Evolutionary conservation across 2,888 invertebrate genomes (phyloP), one percentile per base, ranked within the genome.

Genomic region (Itoplectis maculator): DNA sequence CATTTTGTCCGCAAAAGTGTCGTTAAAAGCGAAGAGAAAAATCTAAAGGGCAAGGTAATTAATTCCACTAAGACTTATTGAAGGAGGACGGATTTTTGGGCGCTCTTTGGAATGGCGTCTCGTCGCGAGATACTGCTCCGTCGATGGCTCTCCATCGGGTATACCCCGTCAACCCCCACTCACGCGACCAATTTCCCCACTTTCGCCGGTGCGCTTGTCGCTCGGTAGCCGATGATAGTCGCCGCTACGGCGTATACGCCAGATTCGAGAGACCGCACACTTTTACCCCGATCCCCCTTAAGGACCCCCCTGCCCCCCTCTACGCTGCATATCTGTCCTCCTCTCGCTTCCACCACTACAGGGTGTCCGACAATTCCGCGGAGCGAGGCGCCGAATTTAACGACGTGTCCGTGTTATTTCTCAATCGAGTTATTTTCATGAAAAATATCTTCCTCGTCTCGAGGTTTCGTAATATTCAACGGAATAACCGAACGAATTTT

Each of bases 111-210:
- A 87, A 90, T 90, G 86, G 84, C 86, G 87, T 86, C 89, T 87
- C 87, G 86, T 88, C 89, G 87, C 90, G 85, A 79, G 88, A 90
- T 88, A 92, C 92, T 92, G 92, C 88, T 89, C 87, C 87, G 45
- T 85, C 86, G 87, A 86, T 87, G 87, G 87, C 87, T 88, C 86
- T 86, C 86, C 88, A 86, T 85, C 84, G 88, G 88, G 91, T 92
- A 92, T 92, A 92, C 91, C 88, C 88, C 85, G 84, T 81, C 86
- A 85, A 86, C 89, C 92, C 92, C 92, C 92, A 90, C 92, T 89
- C n/a, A 86, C 61, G 72, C 81, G 76, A 75, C 84, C 87, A 88
- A n/a, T 88, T 90, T 91, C 91, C 91, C 91, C 91, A 91, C 91
- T 91, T 90, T 90, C 90, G 88, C 88, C 56, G n/a, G n/a, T 69